Evolutionary conservation across 2,113 vertebrate species (phyloP).

Genomic region (Sylvia atricapilla): DNA sequence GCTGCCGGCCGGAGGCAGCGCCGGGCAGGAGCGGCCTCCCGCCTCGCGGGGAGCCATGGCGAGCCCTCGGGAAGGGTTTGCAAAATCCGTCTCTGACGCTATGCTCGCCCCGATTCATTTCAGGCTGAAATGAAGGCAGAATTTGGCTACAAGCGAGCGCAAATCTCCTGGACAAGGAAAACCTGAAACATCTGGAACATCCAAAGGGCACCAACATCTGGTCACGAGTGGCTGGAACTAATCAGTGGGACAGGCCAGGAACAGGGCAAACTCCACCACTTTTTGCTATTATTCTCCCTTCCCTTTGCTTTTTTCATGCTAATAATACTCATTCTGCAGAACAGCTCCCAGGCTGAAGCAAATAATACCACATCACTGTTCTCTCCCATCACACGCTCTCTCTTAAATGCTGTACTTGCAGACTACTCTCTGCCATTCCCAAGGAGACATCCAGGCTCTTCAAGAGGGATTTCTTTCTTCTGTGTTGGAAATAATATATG

Average conservation of each 20-base stretch:
- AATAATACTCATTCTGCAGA: rapidly evolving
- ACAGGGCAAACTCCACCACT: not conserved
- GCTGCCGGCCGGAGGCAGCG: not conserved
- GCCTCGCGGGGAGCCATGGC: not conserved
- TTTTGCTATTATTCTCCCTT: not conserved
- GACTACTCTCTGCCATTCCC: not conserved
- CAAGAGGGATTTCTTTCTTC: not conserved
- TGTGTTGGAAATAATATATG: not conserved
- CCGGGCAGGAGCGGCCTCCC: not conserved
- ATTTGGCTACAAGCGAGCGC: not conserved
- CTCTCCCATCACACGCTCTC: not conserved
- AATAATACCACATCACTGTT: not conserved
- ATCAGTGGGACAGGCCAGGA: not conserved
- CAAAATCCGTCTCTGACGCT: not conserved
- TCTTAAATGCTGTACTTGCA: rapidly evolving
- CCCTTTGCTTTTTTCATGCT: not conserved
- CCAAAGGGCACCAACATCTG: no score
- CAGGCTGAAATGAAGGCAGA: not conserved
- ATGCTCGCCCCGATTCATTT: not conserved
- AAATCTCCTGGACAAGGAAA: not conserved
- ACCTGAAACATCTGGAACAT: not conserved
- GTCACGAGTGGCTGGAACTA: not conserved
- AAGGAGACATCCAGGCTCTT: not conserved
- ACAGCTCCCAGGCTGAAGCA: not conserved
- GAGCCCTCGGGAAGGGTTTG: not conserved